Evolutionary conservation across 2,888 invertebrate genomes (phyloP).

Genomic region (Chalcis sispes): DNA sequence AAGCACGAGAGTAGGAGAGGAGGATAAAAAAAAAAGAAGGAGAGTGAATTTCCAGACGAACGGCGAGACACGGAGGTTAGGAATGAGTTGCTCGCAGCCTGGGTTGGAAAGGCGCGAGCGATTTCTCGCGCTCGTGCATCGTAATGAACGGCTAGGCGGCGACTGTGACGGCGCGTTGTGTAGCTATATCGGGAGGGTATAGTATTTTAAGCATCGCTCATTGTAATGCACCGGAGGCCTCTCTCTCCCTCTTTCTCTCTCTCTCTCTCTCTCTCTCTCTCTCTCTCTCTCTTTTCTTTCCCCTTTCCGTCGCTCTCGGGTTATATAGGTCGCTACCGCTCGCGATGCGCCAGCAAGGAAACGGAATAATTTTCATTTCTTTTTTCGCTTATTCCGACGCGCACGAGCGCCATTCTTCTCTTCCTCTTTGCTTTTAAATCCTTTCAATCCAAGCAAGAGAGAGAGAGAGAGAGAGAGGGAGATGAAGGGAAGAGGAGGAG

Average conservation of each 20-base stretch:
- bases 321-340: not conserved
- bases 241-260: not conserved
- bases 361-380: not conserved
- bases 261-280: not conserved
- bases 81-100: not conserved
- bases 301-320: not conserved
- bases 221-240: conserved; percentile 41
- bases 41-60: too few species aligned
- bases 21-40: too few species aligned
- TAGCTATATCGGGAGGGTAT: conserved; percentile 38
- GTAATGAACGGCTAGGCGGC: conserved; percentile 13
- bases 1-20: too few species aligned
- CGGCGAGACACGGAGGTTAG: not conserved
- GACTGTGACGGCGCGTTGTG: not conserved
- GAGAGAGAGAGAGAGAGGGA: not conserved
- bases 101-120: not conserved
- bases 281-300: not conserved
- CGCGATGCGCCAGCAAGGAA: not conserved
- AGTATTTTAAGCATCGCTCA: conserved; percentile 48
- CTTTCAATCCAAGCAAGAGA: not conserved
- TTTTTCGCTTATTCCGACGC: not conserved
- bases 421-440: conserved; percentile 13
- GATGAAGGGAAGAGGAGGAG: too few species aligned
- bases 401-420: not conserved
- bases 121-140: conserved; percentile 1